Evolutionary conservation across 2,888 invertebrate genomes (phyloP), one percentile per base, ranked within the genome.

Genomic region (Agapetus fuscipes): DNA sequence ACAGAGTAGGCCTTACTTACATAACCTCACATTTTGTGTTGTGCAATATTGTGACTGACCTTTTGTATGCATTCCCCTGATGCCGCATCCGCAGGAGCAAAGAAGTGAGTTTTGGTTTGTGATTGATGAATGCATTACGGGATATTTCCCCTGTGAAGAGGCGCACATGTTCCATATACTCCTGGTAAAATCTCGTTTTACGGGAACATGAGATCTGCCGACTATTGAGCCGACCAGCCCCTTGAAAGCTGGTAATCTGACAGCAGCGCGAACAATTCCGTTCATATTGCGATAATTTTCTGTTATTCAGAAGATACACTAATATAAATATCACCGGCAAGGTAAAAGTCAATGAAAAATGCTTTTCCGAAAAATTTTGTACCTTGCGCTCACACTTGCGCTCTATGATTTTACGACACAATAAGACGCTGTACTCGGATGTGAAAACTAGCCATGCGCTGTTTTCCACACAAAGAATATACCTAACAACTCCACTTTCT

Each of bases 141-240:
- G 15, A 59, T 54, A 10, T 66, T 57, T 12, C 60, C 51, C 1
- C 56, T 51, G 17, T 58, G 50, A 17, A 9, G n/a, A 6, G 16
- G 64, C 69, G 50, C 68, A 79, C 78, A 82, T 76, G 72, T 80
- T 78, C 83, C 83, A 83, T 53, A 84, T 64, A 50, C 34, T 34
- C 29, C 84, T 67, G 0, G 78, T 73, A 48, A 79, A 72, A 59
- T 81, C 80, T 52, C 76, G 72, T 59, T 79, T 78, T 33, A 65
- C 62, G 12, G 67, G 64, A 30, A 59, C 57, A 30, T 64, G 61
- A 3, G 61, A 56, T 14, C 66, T 47, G 57, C 17, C 35, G 24
- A 39, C 17, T 20, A 41, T 17, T 11, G 41, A 37, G 30, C 20
- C 29, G 7, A 37, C 30, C 28, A 33, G 24, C 43, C 49, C 56